These are phyloP conservation scores for Crypturellus undulatus DNA, from an alignment of 2,113 vertebrate genomes.

Conservation along the genomic window DNA sequence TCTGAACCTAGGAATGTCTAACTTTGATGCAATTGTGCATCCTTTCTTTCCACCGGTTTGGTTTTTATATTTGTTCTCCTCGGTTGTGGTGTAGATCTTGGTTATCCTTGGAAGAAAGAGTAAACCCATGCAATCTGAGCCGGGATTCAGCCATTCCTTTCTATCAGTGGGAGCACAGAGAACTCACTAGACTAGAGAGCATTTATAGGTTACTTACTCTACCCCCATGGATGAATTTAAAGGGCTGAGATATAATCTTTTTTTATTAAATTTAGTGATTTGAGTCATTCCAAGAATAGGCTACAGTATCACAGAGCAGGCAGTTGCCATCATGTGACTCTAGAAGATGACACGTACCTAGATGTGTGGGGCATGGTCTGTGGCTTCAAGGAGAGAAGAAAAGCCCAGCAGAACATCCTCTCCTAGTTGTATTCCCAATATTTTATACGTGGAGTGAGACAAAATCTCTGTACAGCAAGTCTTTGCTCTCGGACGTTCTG, in stretches of 20 bases:
- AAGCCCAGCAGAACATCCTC: background rate
- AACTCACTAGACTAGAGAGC: no score
- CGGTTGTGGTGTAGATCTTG: background rate
- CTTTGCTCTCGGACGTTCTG: background rate
- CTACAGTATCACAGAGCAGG: background rate
- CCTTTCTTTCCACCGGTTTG: background rate
- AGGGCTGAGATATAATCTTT: no score
- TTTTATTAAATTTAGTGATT: background rate
- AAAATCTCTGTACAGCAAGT: background rate
- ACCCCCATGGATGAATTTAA: background rate
- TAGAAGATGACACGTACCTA: background rate
- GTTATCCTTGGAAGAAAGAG: background rate
- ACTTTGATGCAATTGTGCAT: background rate
- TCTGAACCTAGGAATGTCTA: background rate
- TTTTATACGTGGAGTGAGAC: background rate
- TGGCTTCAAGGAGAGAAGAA: background rate
- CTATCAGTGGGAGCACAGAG: fast-evolving
- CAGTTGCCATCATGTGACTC: background rate
- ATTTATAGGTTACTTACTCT: no score
- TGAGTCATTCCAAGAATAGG: background rate
- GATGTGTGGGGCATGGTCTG: background rate
- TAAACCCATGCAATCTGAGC: fast-evolving
- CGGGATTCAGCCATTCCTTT: background rate
- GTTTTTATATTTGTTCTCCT: background rate
- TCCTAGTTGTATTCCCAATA: background rate